A percentile compares a stretch with the other conserved stretches of the same genome.
phyloP scores from a whole-genome alignment of 2,113 vertebrate genomes.

The Abramis brama region DNA sequence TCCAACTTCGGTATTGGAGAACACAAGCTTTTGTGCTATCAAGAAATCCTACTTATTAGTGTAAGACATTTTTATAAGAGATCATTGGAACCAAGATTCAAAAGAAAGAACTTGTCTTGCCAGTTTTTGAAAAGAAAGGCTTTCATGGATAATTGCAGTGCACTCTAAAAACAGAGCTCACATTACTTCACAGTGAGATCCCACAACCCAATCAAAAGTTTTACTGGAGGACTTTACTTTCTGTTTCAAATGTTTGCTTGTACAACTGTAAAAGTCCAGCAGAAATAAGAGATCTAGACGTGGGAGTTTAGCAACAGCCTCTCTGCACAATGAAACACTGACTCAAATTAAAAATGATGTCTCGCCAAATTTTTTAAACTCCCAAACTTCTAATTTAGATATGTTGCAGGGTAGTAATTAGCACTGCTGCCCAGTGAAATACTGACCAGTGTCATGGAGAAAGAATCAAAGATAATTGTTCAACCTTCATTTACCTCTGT shows the following conservation, averaged over 20 bases:
- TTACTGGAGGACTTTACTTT: conserved; percentile 32
- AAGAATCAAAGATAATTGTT: conserved; percentile 60
- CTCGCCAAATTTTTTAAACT: conserved; percentile 1
- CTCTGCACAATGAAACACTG: conserved; percentile 43
- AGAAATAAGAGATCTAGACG: conserved; percentile 43
- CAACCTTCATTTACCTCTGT: conserved; percentile 59
- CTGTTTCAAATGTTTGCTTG: conserved; percentile 38
- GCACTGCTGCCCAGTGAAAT: conserved; percentile 28
- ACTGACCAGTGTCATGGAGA: conserved; percentile 55
- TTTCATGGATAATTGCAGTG: conserved; percentile 45
- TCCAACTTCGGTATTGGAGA: not conserved
- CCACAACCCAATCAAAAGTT: conserved; percentile 47
- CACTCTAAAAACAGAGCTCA: conserved; percentile 21
- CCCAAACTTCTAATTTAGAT: not conserved
- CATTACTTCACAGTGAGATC: conserved; percentile 33
- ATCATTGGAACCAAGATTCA: conserved; percentile 1
- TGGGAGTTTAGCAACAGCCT: conserved; percentile 29
- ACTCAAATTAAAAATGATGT: conserved; percentile 30
- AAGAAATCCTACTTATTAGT: conserved; percentile 6
- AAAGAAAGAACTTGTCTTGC: conserved; percentile 11
- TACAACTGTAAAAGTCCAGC: conserved; percentile 22
- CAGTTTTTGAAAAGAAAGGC: conserved; percentile 30
- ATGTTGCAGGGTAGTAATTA: conserved; percentile 41
- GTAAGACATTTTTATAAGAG: not conserved
- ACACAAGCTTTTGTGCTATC: conserved; percentile 1